Evolutionary conservation across 2,888 invertebrate genomes (phyloP), one percentile per base, ranked within the genome.

Genomic region (Lepidocyrtinus sp.): DNA sequence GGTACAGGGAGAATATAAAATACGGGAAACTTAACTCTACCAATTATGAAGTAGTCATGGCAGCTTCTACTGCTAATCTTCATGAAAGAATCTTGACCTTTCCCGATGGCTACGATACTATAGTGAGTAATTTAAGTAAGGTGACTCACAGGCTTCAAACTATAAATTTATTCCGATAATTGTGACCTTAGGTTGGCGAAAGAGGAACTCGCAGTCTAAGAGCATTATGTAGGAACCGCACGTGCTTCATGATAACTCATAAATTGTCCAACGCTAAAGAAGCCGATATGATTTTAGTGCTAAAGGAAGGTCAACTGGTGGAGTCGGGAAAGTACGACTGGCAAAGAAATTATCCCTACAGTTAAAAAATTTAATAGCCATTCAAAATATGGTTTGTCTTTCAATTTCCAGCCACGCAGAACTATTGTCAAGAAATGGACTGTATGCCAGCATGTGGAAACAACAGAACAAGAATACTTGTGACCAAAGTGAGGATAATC

Each of bases 231-330:
- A 88, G 88, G 76, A 89, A 89, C 81, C 87, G 89, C 68, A 90
- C 91, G 0, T 89, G 90, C 0, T 87, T 91, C 2, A 88, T 90
- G 26, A 89, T 91, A 9, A 90, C 90, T 1, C 91, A 91, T 86
- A 88, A 87, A 61, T 79, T 91, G 62, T 89, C 90, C 2, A 90
- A 90, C 9, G 88, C 90, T 69, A 89, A 90, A 68, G 88, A 90
- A 83, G 90, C 90, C 1, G 88, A 90, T 85, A 88, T 88, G 83
- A 91, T 91, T 72, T 85, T 90, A 2, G 91, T 91, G 15, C 83
- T 91, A 36, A 88, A 89, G 74, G 89, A 90, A 71, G 90, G 91
- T 21, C 85, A 87, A 65, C 89, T 91, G 69, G 86, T 89, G 0
- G 90, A 91, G 86, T 85, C 89, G 55, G 91, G 91, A 87, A 90